Base-by-base conservation (phyloP, 2,888 invertebrate species). In the Nebria salina region DNA sequence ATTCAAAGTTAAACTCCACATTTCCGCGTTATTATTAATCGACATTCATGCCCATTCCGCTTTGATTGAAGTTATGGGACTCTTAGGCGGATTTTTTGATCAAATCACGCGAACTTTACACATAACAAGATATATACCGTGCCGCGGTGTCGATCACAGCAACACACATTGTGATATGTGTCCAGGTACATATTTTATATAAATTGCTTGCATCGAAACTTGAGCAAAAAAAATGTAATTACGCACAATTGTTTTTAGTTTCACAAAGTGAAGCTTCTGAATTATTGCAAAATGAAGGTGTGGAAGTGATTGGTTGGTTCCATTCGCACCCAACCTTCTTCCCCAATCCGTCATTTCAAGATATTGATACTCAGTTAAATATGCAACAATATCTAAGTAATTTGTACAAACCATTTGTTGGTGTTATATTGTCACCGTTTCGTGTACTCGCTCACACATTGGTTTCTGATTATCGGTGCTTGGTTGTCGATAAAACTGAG, bases 161-260 rank as follows among this genome's bases (percentile, higher is more conserved):
- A 89, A 91, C 6, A 93, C 93, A 78, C 94, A 94, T 88, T 95
- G 95, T 87, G 95, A 95, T 84, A 95, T 95, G 94, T 94, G 94
- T 85, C 94, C 95, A 0, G 92, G 93, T 93, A 83, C 15, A 13
- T 34, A 34, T 34, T 34, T 34, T 1, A 34, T 34, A 34, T 2
- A 34, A 34, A 34, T 34, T 34, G 2, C 34, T 34, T 34, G 5
- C 34, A 34, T 34, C 34, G 34, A 34, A 34, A 34, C 5, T 34
- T 5, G 34, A 34, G 34, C 5, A 34, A 34, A 34, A 34, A 34
- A 34, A 34, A 34, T 34, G 5, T 34, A 34, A 34, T 34, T 34
- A 1, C 34, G 34, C 5, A 2, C 34, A 34, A 4, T 4, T 34
- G 2, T 82, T 76, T 84, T 20, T 84, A 91, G 91, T 93, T 25